A percentile compares a stretch with the other conserved stretches of the same genome.
These are phyloP conservation scores for Cervus canadensis DNA, from an alignment of 2,113 vertebrate genomes.

Conservation along the genomic window DNA sequence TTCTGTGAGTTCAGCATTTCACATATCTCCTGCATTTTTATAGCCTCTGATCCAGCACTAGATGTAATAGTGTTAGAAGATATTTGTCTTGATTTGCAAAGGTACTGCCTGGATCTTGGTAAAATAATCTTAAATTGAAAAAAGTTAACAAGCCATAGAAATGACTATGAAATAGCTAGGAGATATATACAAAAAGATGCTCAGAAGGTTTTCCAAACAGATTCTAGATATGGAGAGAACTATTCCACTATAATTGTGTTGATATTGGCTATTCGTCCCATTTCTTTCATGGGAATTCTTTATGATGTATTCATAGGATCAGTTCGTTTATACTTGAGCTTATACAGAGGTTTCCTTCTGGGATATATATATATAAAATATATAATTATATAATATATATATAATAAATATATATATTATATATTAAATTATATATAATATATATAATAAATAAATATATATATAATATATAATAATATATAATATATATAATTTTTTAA, in stretches of 20 bases:
- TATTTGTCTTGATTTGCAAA: conserved; percentile 12
- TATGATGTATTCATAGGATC: neutral
- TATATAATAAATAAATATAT: too few species aligned
- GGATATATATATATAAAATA: neutral
- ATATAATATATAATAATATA: too few species aligned
- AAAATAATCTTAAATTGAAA: neutral
- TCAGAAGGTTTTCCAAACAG: neutral
- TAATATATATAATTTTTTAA: too few species aligned
- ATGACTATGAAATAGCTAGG: neutral
- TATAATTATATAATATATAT: too few species aligned
- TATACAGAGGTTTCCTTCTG: neutral
- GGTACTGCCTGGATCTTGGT: neutral
- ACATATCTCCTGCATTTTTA: neutral
- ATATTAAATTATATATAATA: too few species aligned
- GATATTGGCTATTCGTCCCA: neutral
- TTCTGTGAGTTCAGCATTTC: neutral
- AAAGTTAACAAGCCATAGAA: neutral
- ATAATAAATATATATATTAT: too few species aligned
- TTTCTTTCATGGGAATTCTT: neutral
- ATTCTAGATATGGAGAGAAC: neutral
- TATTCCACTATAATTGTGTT: neutral
- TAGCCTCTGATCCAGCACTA: neutral
- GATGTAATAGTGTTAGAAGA: neutral
- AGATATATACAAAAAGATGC: neutral
- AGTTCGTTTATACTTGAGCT: neutral